Conservation (phyloP, 2,888 invertebrate species). For the Ceraclea dissimilis region DNA sequence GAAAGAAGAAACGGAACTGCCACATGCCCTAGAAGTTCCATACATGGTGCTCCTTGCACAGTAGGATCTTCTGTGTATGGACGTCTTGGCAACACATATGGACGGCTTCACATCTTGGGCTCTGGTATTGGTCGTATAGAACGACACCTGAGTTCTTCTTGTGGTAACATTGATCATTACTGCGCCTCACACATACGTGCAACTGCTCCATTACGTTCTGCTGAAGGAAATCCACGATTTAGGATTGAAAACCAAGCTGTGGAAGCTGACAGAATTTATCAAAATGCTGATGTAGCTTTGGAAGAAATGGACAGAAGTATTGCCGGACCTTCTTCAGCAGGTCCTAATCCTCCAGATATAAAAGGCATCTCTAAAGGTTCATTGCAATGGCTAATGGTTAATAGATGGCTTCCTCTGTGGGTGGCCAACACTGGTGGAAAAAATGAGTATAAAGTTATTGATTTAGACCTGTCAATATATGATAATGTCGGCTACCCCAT, state of each 20-base stretch:
- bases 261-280: conserved; percentile 40
- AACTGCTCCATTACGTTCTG: conserved; percentile 16
- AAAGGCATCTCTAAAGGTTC: conserved; percentile 53
- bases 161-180: conserved; percentile 51
- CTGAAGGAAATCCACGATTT: conserved; percentile 27
- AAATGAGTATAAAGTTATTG: conserved; percentile 46
- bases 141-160: conserved; percentile 57
- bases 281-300: conserved; percentile 32
- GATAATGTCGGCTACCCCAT: conserved; percentile 27
- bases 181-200: conserved; percentile 38
- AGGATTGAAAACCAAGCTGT: conserved; percentile 36
- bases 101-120: conserved; percentile 49
- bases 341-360: conserved; percentile 31
- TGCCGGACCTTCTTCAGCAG: conserved; percentile 27
- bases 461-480: conserved; percentile 36
- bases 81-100: conserved; percentile 40
- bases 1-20: conserved; percentile 19
- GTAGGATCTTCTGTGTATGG: conserved; percentile 30
- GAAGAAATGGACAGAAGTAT: conserved; percentile 32
- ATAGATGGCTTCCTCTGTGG: conserved; percentile 59
- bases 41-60: conserved; percentile 24
- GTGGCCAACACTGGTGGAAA: conserved; percentile 48
- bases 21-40: conserved; percentile 17
- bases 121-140: conserved; percentile 51
- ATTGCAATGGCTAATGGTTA: conserved; percentile 58